Conservation (phyloP, 2,797 vertebrate species). For the Lacerta bilineata region DNA sequence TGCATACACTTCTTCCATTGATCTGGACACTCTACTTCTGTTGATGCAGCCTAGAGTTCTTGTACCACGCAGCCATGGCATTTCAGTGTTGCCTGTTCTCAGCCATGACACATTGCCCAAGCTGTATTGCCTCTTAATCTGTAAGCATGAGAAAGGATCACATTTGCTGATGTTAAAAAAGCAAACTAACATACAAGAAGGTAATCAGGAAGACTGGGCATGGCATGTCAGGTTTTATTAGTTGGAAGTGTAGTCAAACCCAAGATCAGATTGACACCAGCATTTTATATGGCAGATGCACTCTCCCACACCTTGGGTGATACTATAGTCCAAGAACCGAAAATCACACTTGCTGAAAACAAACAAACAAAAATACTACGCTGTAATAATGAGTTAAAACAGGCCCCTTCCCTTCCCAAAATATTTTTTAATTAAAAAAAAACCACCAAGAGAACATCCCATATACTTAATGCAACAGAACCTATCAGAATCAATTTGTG, state of each 20-base stretch:
- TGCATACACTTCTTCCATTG: too few species aligned
- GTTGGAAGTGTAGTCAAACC: conserved; percentile 77
- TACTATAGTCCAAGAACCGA: conserved; percentile 74
- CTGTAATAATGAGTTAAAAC: conserved; percentile 73
- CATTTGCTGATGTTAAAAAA: conserved; percentile 60
- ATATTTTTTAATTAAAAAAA: conserved; percentile 34
- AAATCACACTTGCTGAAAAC: conserved; percentile 67
- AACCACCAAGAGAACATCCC: conserved; percentile 54
- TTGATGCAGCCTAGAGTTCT: neutral
- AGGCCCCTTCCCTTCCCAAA: conserved; percentile 68
- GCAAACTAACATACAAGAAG: conserved; percentile 44
- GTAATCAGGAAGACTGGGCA: conserved; percentile 69
- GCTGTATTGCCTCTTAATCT: neutral
- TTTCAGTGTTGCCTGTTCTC: too few species aligned
- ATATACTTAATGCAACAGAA: conserved; percentile 70
- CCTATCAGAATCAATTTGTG: conserved; percentile 69
- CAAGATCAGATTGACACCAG: conserved; percentile 74
- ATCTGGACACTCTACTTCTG: too few species aligned
- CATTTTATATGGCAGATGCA: conserved; percentile 69
- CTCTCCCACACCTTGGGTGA: conserved; percentile 62
- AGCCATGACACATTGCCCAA: neutral
- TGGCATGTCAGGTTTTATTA: conserved; percentile 83
- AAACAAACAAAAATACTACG: conserved; percentile 69
- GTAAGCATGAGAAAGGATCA: neutral
- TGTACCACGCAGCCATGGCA: neutral